Evolutionary conservation across 2,113 vertebrate species (phyloP).

Genomic region (Lutjanus erythropterus): DNA sequence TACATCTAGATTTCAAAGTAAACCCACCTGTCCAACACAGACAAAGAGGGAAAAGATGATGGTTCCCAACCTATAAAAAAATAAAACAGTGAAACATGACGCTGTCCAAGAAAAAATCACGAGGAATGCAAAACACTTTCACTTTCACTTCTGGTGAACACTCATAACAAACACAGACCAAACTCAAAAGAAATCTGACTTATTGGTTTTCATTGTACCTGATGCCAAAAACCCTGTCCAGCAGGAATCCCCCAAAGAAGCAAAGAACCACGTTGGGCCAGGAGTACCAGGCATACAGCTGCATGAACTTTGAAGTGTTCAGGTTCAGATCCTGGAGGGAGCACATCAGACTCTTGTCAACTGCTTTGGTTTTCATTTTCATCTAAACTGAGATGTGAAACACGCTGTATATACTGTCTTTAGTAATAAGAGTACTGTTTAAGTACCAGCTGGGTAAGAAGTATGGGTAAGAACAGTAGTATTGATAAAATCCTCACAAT

Average conservation of each 20-base stretch:
- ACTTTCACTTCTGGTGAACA: neutral
- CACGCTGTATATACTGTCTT: neutral
- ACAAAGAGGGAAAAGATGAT: conserved; percentile 94
- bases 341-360: neutral
- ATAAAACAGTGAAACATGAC: neutral
- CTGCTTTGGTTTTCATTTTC: neutral
- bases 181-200: neutral
- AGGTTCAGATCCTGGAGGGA: conserved; percentile 91
- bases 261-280: conserved; percentile 98
- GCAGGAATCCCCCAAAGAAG: conserved; percentile 96
- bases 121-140: neutral
- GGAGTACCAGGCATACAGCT: conserved; percentile 97
- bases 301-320: conserved; percentile 94
- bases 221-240: conserved; percentile 96
- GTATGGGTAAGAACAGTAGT: no score
- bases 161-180: neutral
- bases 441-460: no score
- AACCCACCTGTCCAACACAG: conserved; percentile 93
- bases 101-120: neutral
- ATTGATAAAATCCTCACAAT: no score
- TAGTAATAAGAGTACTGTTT: no score
- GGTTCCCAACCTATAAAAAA: conserved; percentile 89
- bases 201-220: conserved; percentile 83
- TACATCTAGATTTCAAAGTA: neutral
- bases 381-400: neutral